Conservation (phyloP, 2,113 vertebrate species). For the Probosciger aterrimus region DNA sequence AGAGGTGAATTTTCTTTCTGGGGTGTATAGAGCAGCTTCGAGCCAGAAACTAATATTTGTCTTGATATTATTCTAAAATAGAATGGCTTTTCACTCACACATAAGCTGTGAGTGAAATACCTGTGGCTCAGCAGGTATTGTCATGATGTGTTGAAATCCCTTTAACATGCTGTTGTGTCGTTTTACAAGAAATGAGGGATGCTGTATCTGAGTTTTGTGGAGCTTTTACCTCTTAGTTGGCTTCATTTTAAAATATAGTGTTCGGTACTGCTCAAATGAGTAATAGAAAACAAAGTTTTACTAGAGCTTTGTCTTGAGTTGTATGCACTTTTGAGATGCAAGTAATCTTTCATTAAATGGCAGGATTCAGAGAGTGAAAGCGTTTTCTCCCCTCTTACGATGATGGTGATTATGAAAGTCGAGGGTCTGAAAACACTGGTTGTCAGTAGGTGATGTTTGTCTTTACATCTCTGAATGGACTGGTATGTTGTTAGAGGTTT, state of each 20-base stretch:
- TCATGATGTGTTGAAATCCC: background rate
- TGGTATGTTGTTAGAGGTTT: background rate
- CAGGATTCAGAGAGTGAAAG: background rate
- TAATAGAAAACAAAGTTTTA: background rate
- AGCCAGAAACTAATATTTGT: background rate
- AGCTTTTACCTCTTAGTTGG: background rate
- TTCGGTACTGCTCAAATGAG: background rate
- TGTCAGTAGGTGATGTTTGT: background rate
- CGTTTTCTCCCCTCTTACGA: background rate
- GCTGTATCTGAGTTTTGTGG: background rate
- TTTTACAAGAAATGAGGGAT: background rate
- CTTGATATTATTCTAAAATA: background rate
- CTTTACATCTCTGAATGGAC: background rate
- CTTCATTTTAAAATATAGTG: background rate
- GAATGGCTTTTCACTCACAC: rapidly evolving
- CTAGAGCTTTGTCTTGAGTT: background rate
- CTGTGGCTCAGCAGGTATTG: background rate
- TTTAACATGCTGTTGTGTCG: background rate
- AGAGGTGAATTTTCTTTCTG: background rate
- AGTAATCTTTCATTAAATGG: background rate
- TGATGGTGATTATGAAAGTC: background rate
- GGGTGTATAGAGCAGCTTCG: background rate
- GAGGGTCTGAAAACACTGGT: background rate
- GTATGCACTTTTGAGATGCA: background rate
- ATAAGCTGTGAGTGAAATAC: background rate